A percentile compares a stretch with the other conserved stretches of the same genome.
phyloP scores from a whole-genome alignment of 1,140 invertebrate genomes.

The Lithobius niger region DNA sequence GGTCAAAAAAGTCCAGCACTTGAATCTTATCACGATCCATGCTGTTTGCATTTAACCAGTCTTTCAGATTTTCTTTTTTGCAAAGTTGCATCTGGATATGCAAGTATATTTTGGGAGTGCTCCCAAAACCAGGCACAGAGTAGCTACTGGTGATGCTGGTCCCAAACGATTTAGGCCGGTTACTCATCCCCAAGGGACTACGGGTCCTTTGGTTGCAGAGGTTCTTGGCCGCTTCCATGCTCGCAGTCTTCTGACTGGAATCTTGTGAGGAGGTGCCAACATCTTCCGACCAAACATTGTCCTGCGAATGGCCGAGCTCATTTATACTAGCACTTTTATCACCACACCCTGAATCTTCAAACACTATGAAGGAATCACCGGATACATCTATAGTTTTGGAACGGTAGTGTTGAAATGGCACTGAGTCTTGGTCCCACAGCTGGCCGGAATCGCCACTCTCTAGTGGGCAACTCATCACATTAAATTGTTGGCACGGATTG shows the following conservation, averaged over 20 bases:
- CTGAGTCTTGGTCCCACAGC: neutral
- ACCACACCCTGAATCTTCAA: conserved; percentile 31
- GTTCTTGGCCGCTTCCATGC: too few relatives aligned
- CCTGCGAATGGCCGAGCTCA: neutral
- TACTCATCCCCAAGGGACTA: too few relatives aligned
- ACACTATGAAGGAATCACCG: conserved; percentile 46
- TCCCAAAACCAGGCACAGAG: too few relatives aligned
- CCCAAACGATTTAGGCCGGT: too few relatives aligned
- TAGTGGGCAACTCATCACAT: neutral
- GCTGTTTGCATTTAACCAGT: conserved; percentile 55
- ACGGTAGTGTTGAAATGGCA: neutral
- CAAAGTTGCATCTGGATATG: conserved; percentile 98
- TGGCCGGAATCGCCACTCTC: neutral
- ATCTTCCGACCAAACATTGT: neutral
- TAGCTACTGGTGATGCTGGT: too few relatives aligned
- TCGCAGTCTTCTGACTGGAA: too few relatives aligned
- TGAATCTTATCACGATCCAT: conserved; percentile 28
- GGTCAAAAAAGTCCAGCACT: conserved; percentile 67
- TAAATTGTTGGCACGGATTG: too few relatives aligned
- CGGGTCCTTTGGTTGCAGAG: too few relatives aligned
- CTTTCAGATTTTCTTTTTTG: conserved; percentile 68
- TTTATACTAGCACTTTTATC: neutral
- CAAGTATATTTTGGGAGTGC: conserved; percentile 50
- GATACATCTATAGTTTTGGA: neutral
- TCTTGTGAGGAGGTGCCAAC: neutral